Percentiles rank a stretch among this genome's conserved stretches.
Evolutionary conservation across 2,888 invertebrate species (phyloP).

Genomic region (Scaptomyza reducta): DNA sequence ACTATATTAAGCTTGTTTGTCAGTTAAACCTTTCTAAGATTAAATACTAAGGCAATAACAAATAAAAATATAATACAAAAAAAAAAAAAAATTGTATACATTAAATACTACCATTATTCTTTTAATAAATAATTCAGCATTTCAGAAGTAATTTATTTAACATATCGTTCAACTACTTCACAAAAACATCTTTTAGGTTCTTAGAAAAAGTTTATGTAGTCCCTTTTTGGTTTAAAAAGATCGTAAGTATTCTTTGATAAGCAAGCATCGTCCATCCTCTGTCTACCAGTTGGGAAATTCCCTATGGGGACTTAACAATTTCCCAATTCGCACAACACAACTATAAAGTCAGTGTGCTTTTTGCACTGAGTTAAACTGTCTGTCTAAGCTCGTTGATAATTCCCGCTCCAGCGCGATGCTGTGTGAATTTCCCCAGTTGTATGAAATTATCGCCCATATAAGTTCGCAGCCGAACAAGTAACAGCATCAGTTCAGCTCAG

Average conservation of each 20-base stretch:
- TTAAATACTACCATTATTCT: too few species aligned
- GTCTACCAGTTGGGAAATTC: slow-evolving; percentile 10
- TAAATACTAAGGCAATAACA: too few species aligned
- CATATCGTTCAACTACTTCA: not conserved
- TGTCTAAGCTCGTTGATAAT: not conserved
- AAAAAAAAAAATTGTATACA: too few species aligned
- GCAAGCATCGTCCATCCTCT: not conserved
- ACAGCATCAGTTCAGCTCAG: slow-evolving; percentile 37
- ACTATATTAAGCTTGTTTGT: too few species aligned
- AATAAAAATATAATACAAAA: too few species aligned
- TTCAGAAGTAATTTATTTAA: not conserved
- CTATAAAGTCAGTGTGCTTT: not conserved
- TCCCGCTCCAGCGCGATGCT: not conserved
- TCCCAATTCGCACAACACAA: not conserved
- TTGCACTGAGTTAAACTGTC: not conserved
- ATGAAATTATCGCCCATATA: slow-evolving; percentile 18
- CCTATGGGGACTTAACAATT: slow-evolving; percentile 8
- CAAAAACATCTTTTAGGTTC: not conserved
- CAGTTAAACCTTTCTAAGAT: too few species aligned
- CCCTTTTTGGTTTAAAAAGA: not conserved
- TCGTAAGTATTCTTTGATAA: too few species aligned
- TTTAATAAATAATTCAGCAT: too few species aligned
- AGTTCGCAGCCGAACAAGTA: slow-evolving; percentile 1
- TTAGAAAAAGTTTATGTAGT: not conserved
- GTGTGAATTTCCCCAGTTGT: slow-evolving; percentile 24